Evolutionary conservation across 1,140 invertebrate genomes (phyloP).

Genomic region (Conus ventricosus): DNA sequence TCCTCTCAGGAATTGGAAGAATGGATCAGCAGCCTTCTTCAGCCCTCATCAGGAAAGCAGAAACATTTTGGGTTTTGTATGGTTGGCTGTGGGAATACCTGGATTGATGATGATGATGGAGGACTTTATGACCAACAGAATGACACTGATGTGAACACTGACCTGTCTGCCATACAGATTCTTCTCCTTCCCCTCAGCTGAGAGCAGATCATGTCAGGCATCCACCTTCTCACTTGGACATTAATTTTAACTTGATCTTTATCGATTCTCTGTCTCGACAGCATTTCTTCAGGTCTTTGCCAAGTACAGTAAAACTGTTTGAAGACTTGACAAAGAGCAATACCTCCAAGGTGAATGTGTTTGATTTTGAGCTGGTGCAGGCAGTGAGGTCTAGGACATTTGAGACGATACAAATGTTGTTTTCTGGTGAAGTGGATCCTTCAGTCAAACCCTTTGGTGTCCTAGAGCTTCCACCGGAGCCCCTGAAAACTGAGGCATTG

Average conservation of each 20-base stretch:
- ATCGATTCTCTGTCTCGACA: slow-evolving; percentile 70
- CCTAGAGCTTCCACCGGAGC: slow-evolving; percentile 57
- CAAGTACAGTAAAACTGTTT: slow-evolving; percentile 57
- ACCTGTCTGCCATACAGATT: slow-evolving; percentile 45
- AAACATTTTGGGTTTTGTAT: slow-evolving; percentile 46
- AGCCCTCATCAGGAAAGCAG: background rate
- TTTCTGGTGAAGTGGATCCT: slow-evolving; percentile 58
- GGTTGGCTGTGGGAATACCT: slow-evolving; percentile 31
- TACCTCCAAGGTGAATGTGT: slow-evolving; percentile 38
- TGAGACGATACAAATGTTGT: slow-evolving; percentile 64
- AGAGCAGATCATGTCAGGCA: no score
- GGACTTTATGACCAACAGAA: slow-evolving; percentile 9
- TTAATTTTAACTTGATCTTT: slow-evolving; percentile 70
- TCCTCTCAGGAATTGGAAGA: slow-evolving; percentile 9
- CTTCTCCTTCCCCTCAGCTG: slow-evolving; percentile 54
- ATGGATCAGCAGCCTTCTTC: slow-evolving; percentile 13
- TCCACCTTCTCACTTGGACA: background rate
- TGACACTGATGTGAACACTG: slow-evolving; percentile 20
- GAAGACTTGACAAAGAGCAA: slow-evolving; percentile 28
- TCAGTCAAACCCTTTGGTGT: slow-evolving; percentile 64
- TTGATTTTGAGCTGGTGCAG: slow-evolving; percentile 70
- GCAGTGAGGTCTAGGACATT: slow-evolving; percentile 68
- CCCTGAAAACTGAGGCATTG: slow-evolving; percentile 57
- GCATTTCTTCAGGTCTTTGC: slow-evolving; percentile 71
- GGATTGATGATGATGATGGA: background rate